Base-by-base conservation (phyloP, 2,888 invertebrate species). In the Rhamnusium bicolor region DNA sequence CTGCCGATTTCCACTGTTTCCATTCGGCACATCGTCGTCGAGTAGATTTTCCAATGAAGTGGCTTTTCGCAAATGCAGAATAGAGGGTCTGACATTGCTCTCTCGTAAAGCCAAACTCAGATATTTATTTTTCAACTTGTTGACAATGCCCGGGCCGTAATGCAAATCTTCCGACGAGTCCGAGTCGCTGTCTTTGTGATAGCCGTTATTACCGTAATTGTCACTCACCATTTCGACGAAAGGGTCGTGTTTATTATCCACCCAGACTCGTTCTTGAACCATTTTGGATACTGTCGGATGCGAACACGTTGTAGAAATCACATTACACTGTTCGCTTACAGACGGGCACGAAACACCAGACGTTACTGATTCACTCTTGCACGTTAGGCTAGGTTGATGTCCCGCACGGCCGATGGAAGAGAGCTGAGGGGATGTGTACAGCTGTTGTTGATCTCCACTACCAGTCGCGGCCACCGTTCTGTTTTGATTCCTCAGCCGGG, bases 81-180 rank as follows among this genome's bases (percentile, higher is more conserved):
- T 92, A 14, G 93, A 92, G 6, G 93, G 92, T 3, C 94, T 91
- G 71, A 88, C 88, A 79, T 87, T 89, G 81, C 91, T 92, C 51
- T 92, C 92, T n/a, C 96, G 91, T 75, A 96, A 89, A 8, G 96
- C 95, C 79, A 96, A 91, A 87, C 94, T 95, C 77, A 97, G 91
- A 87, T 96, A 97, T 85, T 95, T 94, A 85, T 95, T 95, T 86
- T 95, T 93, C 80, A 97, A 91, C 83, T 94, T 94, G 85, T 95
- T 95, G 47, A 97, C 97, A 85, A 97, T 96, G 71, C 97, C 96
- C 65, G 97, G 97, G 0, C 97, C 97, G 89, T 97, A 96, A 85
- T 94, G 93, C 71, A 96, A 89, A 86, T 96, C 96, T 88, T 96
- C 96, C 80, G 91, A 91, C 66, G 91, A 90, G 85, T 92, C 92